Conservation (phyloP, 1,140 invertebrate genomes). For the Saccostrea glomerata region DNA sequence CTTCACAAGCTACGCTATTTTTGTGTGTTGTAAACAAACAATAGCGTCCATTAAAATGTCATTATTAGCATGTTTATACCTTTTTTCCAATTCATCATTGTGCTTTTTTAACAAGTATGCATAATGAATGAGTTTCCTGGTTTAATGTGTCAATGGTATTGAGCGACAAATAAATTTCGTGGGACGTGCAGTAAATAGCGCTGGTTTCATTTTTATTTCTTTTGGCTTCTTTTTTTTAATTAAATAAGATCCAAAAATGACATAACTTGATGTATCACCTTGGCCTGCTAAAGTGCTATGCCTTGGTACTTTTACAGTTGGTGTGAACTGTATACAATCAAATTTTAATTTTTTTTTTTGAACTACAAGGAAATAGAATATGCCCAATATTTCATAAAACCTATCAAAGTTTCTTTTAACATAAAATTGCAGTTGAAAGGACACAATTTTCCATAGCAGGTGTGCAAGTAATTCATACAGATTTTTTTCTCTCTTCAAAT, state of each 20-base stretch:
- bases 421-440: not conserved
- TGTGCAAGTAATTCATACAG: not conserved
- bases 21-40: slow-evolving; percentile 31
- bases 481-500: not conserved
- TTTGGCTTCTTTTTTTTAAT: slow-evolving; percentile 6
- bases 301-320: not conserved
- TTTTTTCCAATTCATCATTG: slow-evolving; percentile 13
- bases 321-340: not conserved
- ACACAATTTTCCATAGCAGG: not conserved
- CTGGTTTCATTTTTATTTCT: not conserved
- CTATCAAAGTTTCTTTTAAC: no score
- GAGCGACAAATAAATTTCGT: slow-evolving; percentile 4
- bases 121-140: slow-evolving; percentile 34
- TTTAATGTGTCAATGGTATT: slow-evolving; percentile 30
- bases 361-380: not conserved
- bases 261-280: not conserved
- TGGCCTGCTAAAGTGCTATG: not conserved
- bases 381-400: not conserved
- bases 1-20: slow-evolving; percentile 20
- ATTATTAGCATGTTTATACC: slow-evolving; percentile 24
- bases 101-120: slow-evolving; percentile 11
- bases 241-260: slow-evolving; percentile 1
- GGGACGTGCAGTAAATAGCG: slow-evolving; percentile 28
- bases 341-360: not conserved
- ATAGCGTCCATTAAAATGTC: slow-evolving; percentile 19